Percentiles rank a stretch among this genome's conserved stretches.
Conservation (phyloP, 2,797 vertebrate species). For the Saxicola maurus region DNA sequence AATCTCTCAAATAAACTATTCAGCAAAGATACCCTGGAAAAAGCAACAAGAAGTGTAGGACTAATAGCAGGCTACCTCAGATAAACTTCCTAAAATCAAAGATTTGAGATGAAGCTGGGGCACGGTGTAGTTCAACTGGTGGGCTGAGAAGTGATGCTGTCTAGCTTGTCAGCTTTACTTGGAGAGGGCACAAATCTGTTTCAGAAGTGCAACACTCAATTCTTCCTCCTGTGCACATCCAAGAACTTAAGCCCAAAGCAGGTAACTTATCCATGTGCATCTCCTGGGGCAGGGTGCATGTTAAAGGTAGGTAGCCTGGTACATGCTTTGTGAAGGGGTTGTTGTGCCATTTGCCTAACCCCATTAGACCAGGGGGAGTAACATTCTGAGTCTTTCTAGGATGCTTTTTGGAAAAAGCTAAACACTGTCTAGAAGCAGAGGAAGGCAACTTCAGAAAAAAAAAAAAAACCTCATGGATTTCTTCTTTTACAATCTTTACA, state of each 20-base stretch:
- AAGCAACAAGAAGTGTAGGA: background rate
- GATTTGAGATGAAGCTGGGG: background rate
- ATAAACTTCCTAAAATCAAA: background rate
- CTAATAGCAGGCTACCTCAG: background rate
- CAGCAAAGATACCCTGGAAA: background rate
- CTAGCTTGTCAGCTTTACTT: background rate
- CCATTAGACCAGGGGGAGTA: fast-evolving
- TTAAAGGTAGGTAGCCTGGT: background rate
- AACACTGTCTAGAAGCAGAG: background rate
- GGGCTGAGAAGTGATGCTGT: background rate
- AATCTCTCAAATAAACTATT: background rate
- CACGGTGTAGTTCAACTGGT: background rate
- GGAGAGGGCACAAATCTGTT: background rate
- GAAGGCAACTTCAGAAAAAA: background rate
- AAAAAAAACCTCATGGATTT: background rate
- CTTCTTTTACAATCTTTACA: background rate
- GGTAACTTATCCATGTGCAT: fast-evolving
- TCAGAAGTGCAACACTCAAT: background rate
- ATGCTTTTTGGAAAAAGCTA: background rate
- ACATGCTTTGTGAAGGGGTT: background rate
- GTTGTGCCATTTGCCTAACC: background rate
- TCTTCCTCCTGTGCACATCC: background rate
- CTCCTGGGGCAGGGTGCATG: background rate
- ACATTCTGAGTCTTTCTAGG: background rate
- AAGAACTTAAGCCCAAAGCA: background rate